Conservation (phyloP, 2,888 invertebrate genomes). For the Pasiphila rectangulata region DNA sequence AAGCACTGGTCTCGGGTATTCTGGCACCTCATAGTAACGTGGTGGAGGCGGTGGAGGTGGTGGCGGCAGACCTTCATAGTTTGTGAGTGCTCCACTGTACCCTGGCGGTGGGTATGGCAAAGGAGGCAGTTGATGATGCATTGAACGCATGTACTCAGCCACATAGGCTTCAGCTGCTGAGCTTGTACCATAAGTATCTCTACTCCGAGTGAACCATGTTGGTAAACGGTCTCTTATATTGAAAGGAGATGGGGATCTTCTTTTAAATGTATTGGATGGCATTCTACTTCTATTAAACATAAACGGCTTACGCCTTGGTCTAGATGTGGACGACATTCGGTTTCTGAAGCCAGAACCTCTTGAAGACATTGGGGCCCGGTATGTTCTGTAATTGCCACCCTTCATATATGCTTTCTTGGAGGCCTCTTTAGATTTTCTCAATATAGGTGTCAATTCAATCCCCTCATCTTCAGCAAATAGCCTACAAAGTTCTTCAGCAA, state of each 20-base stretch:
- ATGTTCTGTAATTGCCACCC: slow-evolving; percentile 73
- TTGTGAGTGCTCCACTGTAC: slow-evolving; percentile 71
- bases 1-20: slow-evolving; percentile 85
- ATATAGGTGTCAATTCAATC: slow-evolving; percentile 92
- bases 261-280: slow-evolving; percentile 73
- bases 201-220: slow-evolving; percentile 82
- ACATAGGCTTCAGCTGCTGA: slow-evolving; percentile 91
- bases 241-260: slow-evolving; percentile 82
- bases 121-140: slow-evolving; percentile 92
- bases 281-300: slow-evolving; percentile 83
- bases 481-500: slow-evolving; percentile 96
- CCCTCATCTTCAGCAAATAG: slow-evolving; percentile 96
- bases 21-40: slow-evolving; percentile 85
- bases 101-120: slow-evolving; percentile 87
- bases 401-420: slow-evolving; percentile 83
- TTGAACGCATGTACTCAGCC: slow-evolving; percentile 93
- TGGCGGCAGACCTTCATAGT: slow-evolving; percentile 84
- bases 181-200: slow-evolving; percentile 63
- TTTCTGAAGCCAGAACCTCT: slow-evolving; percentile 75
- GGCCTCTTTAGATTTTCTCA: slow-evolving; percentile 92
- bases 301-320: slow-evolving; percentile 83
- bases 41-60: slow-evolving; percentile 87
- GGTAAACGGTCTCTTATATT: slow-evolving; percentile 80
- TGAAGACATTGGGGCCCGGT: slow-evolving; percentile 68
- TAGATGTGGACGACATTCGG: slow-evolving; percentile 71